Percentiles rank a stretch among this genome's conserved stretches.
Conservation (phyloP, 2,113 vertebrate species). For the Podocnemis expansa region DNA sequence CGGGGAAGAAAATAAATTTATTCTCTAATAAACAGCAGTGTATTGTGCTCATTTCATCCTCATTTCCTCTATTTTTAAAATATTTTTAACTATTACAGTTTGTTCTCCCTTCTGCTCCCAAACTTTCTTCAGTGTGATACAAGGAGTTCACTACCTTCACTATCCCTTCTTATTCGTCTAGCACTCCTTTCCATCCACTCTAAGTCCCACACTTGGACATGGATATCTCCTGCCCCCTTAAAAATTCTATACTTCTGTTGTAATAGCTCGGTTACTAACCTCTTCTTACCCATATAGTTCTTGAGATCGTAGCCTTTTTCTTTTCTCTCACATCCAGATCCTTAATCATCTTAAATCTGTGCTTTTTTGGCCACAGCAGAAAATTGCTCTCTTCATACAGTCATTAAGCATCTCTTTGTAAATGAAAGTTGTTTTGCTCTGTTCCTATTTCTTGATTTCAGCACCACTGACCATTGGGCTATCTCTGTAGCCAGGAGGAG, state of each 20-base stretch:
- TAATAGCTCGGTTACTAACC: background rate
- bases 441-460: background rate
- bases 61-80: constrained; percentile 31
- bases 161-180: background rate
- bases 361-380: background rate
- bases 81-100: background rate
- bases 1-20: background rate
- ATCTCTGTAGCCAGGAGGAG: background rate
- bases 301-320: background rate
- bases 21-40: background rate
- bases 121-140: background rate
- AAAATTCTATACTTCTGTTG: background rate
- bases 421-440: background rate
- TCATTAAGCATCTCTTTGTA: background rate
- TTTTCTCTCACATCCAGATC: background rate
- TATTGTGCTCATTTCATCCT: constrained; percentile 30
- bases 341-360: background rate
- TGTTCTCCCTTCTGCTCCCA: background rate
- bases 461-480: background rate
- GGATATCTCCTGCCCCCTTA: background rate
- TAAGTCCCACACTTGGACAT: background rate
- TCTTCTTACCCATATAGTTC: background rate
- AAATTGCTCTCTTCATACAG: background rate
- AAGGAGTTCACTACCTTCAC: background rate
- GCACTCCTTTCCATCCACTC: background rate